A percentile compares a stretch with the other conserved stretches of the same genome.
These are phyloP conservation scores for Microdon myrmicae DNA, from an alignment of 2,888 invertebrate genomes.

Conservation along the genomic window DNA sequence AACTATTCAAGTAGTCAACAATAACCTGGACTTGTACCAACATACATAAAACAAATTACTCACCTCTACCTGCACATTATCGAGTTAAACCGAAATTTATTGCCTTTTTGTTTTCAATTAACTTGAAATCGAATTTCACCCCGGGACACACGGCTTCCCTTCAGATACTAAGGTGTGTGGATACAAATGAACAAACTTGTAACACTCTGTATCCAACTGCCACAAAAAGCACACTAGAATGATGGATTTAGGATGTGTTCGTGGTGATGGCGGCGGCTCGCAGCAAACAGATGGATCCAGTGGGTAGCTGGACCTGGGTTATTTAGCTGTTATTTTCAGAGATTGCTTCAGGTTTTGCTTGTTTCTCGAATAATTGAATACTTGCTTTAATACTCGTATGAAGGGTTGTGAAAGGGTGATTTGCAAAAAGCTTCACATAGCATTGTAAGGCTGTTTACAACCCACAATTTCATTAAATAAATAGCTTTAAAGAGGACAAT, in stretches of 20 bases:
- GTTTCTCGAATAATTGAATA: no score
- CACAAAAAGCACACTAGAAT: constrained; percentile 26
- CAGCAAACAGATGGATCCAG: no score
- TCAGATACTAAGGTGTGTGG: background rate
- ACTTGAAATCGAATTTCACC: constrained; percentile 46
- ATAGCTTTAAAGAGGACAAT: no score
- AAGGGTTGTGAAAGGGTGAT: no score
- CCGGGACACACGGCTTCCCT: background rate
- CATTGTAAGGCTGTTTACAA: no score
- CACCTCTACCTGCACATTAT: constrained; percentile 51
- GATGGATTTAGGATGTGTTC: constrained; percentile 47
- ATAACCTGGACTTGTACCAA: constrained; percentile 4
- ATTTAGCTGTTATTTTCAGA: no score
- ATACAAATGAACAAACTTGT: constrained; percentile 6
- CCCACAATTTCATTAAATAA: no score
- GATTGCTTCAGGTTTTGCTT: no score
- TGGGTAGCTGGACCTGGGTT: no score
- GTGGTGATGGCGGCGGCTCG: no score
- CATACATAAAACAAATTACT: constrained; percentile 43
- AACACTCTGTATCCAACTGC: constrained; percentile 19
- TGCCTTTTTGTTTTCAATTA: constrained; percentile 52
- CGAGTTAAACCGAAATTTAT: constrained; percentile 50
- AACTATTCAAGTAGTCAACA: background rate
- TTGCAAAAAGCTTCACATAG: no score
- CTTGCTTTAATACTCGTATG: no score